Percentiles rank a stretch among this genome's conserved stretches.
phyloP scores from a whole-genome alignment of 2,113 vertebrate genomes.

The Rhinoderma darwinii region DNA sequence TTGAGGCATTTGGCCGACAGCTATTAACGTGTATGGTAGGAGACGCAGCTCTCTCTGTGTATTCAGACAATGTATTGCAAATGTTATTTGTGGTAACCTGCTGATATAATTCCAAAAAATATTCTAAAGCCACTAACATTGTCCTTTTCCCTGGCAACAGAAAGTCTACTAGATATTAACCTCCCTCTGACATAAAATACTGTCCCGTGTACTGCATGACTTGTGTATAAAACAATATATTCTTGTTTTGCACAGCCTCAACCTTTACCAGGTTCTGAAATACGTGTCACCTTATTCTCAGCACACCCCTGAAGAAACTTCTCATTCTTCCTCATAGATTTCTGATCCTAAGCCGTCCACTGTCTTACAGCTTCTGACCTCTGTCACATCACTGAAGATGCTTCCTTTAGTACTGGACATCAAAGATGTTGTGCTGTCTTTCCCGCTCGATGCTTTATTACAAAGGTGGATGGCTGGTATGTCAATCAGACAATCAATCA shows the following conservation, averaged over 20 bases:
- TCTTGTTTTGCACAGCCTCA: neutral
- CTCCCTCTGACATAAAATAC: neutral
- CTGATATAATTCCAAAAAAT: neutral
- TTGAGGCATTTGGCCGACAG: too few relatives aligned
- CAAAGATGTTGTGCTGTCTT: constrained; percentile 7
- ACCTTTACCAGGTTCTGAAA: neutral
- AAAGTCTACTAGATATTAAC: neutral
- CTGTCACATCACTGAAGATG: neutral
- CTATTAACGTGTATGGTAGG: too few relatives aligned
- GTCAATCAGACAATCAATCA: neutral
- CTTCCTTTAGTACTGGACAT: neutral
- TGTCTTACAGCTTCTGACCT: neutral
- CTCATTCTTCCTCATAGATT: neutral
- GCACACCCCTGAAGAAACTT: neutral
- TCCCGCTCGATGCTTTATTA: neutral
- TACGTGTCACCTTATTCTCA: neutral
- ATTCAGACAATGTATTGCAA: too few relatives aligned
- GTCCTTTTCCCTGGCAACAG: neutral
- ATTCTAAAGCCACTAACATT: neutral
- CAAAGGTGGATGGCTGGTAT: neutral
- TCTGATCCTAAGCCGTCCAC: too few relatives aligned
- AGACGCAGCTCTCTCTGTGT: too few relatives aligned
- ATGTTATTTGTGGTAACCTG: neutral
- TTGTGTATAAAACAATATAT: neutral
- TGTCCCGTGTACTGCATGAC: neutral